Evolutionary conservation across 1,140 invertebrate genomes (phyloP), one percentile per base, ranked within the genome.

Genomic region (Cotesia chilonis): DNA sequence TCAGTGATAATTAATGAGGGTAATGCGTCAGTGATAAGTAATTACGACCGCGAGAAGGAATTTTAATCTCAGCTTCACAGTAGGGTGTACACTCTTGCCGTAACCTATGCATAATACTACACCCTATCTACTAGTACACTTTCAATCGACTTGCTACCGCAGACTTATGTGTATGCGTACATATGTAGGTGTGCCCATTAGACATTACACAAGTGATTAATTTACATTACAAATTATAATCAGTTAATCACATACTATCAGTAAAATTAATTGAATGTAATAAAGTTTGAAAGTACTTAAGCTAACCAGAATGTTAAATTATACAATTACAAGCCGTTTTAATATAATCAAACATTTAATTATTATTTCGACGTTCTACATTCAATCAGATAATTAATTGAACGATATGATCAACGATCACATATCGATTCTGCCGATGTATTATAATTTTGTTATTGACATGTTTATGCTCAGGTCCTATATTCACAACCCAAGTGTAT

Each of bases 21-120:
- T 71, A 71, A 71, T 71, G 69, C 69, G 60, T 64, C 60, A 71
- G 37, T 61, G 69, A 28, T 71, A 71, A 71, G 60, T 71, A 71
- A 71, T 71, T 71, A 71, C 60, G 59, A 41, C 47, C 4, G 38
- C 17, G 63, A 41, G 63, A 65, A n/a, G n/a, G 63, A 65, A 37
- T 47, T 47, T 47, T 47, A 47, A 47, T 47, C 41, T 47, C 41
- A 9, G 5, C 41, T 10, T 6, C 41, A 28, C 17, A 61, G 59
- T 57, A 61, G 14, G 28, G 14, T 28, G 59, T 61, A 61, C 17
- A 5, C 59, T 12, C 59, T 61, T 20, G 20, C 14, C 63, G 10
- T n/a, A 57, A 6, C 54, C 54, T 57, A 14, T 14, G 17, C 12
- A n/a, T 57, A 20, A 57, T 4, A 57, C 7, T 4, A 6, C 7